Evolutionary conservation across 2,113 vertebrate species (phyloP), one percentile per base, ranked within the genome.

Genomic region (Melanostigma gelatinosum): DNA sequence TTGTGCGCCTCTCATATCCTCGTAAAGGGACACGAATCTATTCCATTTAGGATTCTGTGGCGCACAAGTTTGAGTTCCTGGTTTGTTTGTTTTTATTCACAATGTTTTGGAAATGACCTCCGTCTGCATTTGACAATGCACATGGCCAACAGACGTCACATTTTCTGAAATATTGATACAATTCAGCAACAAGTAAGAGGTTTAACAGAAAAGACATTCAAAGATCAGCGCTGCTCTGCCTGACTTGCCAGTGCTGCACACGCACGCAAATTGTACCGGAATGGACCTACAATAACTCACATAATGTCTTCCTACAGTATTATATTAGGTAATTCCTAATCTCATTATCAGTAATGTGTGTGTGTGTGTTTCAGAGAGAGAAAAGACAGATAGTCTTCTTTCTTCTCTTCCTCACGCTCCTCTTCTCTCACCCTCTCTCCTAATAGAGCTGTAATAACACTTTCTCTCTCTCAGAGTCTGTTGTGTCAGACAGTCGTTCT

Each of bases 321-420:
- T 65, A 65, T 77, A 80, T 84, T 65, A 79, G 73, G 66, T 73
- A 75, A 82, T 72, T 82, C 72, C 57, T 79, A 38, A 79, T 72
- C 54, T 72, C 58, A 83, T 85, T 88, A 83, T 60, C 80, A 80
- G 70, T 82, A 83, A 57, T 80, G 68, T 20, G 72, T 77, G 38
- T 58, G 42, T 27, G 76, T 73, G 44, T 68, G 69, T 58, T 67
- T 13, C 50, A 72, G 79, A 42, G 42, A 73, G 52, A 18, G 52
- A 29, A 29, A 13, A 70, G 12, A 55, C 6, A 0, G 66, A 60
- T 44, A 55, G 74, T 68, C 38, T 50, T 52, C 36, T 62, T 27
- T 29, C 52, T 69, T 29, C 36, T 72, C 40, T 62, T 8, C 58
- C 54, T 66, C 16, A 16, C 48, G 18, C 70, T 52, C n/a, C 15